Evolutionary conservation across 2,888 invertebrate genomes (phyloP), one percentile per base, ranked within the genome.

Genomic region (Zonitis immaculata): DNA sequence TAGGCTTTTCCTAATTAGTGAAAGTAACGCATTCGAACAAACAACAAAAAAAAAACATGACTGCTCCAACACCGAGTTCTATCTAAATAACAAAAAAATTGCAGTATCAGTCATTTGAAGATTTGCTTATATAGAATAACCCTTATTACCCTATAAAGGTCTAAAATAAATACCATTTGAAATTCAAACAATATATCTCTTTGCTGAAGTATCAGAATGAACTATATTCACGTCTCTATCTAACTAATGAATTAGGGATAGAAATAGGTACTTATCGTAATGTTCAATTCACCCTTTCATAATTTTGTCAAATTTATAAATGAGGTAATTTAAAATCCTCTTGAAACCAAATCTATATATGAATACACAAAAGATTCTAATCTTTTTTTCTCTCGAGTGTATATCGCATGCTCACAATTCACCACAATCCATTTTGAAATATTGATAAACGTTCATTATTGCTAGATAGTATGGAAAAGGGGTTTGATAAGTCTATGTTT

Each of bases 291-390:
- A 20, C 8, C 39, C 20, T 5, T n/a, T 39, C n/a, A n/a, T 5
- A 20, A 39, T 6, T 20, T 30, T 18, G 45, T 25, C 46, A 51
- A 49, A 49, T 55, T 48, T 45, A 42, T 45, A 55, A 52, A 55
- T 55, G 47, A 52, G 55, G 51, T 39, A 51, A 55, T 55, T 55
- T 55, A 55, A 52, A 55, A 46, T 55, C 55, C 45, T 43, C 48
- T 51, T 42, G 9, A 43, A 51, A 42, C 45, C 22, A 11, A 54
- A 44, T 51, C 50, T 45, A n/a, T n/a, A n/a, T 22, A 3, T 22
- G 47, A 45, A 39, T 48, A 30, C 54, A 44, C 44, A 46, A 54
- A 42, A 50, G 51, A 54, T 45, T 28, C 16, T 28, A 45, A 16
- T 45, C 28, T 45, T 45, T 44, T 42, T 22, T 14, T 28, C 1